Base-by-base conservation (phyloP, 2,797 vertebrate genomes). In the Gallinago solitaria region DNA sequence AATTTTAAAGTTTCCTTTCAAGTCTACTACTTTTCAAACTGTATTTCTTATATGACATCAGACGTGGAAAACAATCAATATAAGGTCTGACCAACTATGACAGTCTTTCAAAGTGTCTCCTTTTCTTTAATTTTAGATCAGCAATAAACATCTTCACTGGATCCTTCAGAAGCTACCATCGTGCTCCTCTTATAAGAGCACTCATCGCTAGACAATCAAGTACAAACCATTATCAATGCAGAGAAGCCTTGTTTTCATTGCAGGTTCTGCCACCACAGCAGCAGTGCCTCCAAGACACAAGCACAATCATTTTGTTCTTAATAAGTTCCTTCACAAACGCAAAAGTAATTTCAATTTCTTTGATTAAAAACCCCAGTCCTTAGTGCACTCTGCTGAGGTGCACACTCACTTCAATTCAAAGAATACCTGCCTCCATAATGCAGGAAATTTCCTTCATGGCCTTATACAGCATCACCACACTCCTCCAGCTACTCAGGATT, bases 351-450 rank as follows among this genome's bases (percentile, higher is more conserved):
- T 53, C 16, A 28, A 28, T 28, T 51, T 12, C 7, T 92, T 33
- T 12, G 5, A 59, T 35, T 69, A 12, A 79, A 84, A 59, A 35
- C 16, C 12, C 10, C 5, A 61, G 28, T 45, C 19, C 60, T 63
- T 25, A 24, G 30, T 4, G 1, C 5, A 33, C 53, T 35, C 35
- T 78, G 27, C 41, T 9, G n/a, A 83, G 33, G 20, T 47, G 28
- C 2, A 0, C 5, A 1, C 24, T 21, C 51, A 16, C 65, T 78
- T 59, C 64, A 76, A 5, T 2, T 51, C 35, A 70, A 74, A 70
- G 35, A 45, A 53, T 35, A 30, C 0, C 0, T 23, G 30, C 39
- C 43, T 61, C 24, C 0, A 0, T 41, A 70, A 77, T 1, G 17
- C n/a, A 57, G 24, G 32, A 47, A 59, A 81, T 64, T 70, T 83